A percentile compares a stretch with the other conserved stretches of the same genome.
phyloP scores from a whole-genome alignment of 2,888 invertebrate genomes.

The Tipula confusa region DNA sequence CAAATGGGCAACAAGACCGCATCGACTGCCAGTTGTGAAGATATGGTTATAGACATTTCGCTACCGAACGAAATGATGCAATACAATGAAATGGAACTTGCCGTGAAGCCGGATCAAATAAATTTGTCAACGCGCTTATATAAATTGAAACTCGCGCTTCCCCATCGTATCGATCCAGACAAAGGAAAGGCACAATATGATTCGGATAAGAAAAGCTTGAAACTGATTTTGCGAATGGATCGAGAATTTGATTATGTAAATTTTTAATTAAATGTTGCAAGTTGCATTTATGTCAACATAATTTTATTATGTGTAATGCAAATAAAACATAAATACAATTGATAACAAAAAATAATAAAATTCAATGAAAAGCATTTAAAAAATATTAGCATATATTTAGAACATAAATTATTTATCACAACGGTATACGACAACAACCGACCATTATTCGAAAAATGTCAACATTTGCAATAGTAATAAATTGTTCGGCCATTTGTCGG shows the following conservation, averaged over 20 bases:
- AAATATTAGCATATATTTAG: neutral
- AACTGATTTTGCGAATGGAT: slow-evolving; percentile 66
- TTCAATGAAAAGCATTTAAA: neutral
- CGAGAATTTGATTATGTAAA: slow-evolving; percentile 84
- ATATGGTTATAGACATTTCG: slow-evolving; percentile 71
- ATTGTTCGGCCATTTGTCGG: neutral
- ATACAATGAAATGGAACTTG: slow-evolving; percentile 68
- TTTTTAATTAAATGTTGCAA: slow-evolving; percentile 57
- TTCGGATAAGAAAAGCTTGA: slow-evolving; percentile 58
- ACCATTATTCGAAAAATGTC: neutral
- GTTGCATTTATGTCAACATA: neutral
- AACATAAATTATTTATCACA: neutral
- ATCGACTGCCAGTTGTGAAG: slow-evolving; percentile 78
- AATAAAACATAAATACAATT: neutral
- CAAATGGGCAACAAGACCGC: slow-evolving; percentile 81
- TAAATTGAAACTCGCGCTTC: slow-evolving; percentile 68
- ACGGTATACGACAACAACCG: neutral
- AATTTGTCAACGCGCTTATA: slow-evolving; percentile 62
- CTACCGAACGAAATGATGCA: slow-evolving; percentile 65
- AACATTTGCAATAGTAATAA: neutral
- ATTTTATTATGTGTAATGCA: neutral
- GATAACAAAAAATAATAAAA: no score
- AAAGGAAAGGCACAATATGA: slow-evolving; percentile 78
- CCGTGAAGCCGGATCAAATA: slow-evolving; percentile 59
- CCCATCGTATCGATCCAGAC: slow-evolving; percentile 78